Base-by-base conservation (phyloP, 2,113 vertebrate genomes). In the Ptilorrhoa leucosticta region DNA sequence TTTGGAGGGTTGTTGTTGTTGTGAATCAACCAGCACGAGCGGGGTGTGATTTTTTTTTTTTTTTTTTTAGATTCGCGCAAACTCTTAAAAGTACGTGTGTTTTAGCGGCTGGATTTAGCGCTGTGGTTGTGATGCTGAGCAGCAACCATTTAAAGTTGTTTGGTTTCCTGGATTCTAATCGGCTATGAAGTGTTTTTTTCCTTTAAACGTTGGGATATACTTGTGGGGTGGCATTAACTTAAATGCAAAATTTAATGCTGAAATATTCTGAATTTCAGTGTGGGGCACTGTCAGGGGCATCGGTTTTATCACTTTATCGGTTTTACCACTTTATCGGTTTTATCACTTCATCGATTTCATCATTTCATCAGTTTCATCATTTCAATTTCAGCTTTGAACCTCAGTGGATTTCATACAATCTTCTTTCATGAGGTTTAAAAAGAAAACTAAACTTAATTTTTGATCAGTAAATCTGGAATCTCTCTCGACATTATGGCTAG, bases 401-500 rank as follows among this genome's bases (percentile, higher is more conserved):
- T 95, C 73, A 92, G 97, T 98, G 97, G 98, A 98, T 98, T 98
- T 98, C 97, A 98, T 98, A 96, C 92, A 93, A 83, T 94, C 97
- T 97, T 97, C 97, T 97, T 94, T 91, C 87, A 96, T 95, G 95
- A 89, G 75, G 95, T 96, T 95, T 89, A 92, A 87, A 87, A 94
- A 87, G 90, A 84, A 96, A 96, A 97, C 93, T 93, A 97, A 97
- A 97, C 97, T 96, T 90, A 95, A 97, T 87, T 91, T 92, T 96
- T 94, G 87, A 87, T 61, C 95, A 94, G 89, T 79, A 94, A 80
- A 58, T 92, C 57, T 45, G 45, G 75, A 94, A 69, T 83, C 86
- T 80, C 79, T 81, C 90, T 87, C 87, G 83, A 87, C 51, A 96
- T 91, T 95, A 95, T 69, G 75, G 83, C 64, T 93, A 92, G 96